phyloP scores from a whole-genome alignment of 2,797 vertebrate species.

The Chlorospingus flavigularis region DNA sequence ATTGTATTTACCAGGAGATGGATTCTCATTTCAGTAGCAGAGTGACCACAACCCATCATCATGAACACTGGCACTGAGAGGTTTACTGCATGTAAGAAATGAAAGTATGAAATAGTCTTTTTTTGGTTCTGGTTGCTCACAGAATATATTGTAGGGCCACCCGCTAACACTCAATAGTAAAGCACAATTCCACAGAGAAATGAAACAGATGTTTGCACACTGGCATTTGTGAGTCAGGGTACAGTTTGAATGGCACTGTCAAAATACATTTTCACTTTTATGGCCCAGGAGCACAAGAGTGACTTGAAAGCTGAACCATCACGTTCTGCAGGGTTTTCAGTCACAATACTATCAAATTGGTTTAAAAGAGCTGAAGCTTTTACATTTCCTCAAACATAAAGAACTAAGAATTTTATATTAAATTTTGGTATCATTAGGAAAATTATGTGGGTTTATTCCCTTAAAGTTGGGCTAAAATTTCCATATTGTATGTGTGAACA shows the following conservation, averaged over 20 bases:
- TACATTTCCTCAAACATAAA: not conserved
- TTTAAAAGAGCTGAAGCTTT: not conserved
- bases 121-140: not conserved
- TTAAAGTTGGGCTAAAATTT: not conserved
- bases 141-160: not conserved
- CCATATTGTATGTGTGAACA: not conserved
- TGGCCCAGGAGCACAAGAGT: not conserved
- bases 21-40: not conserved
- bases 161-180: not conserved
- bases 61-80: not conserved
- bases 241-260: not conserved
- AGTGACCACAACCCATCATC: not conserved
- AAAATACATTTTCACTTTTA: not conserved
- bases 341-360: not conserved
- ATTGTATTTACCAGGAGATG: not conserved
- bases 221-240: not conserved
- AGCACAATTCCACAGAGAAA: not conserved
- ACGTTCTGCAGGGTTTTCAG: not conserved
- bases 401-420: not conserved
- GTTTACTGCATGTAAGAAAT: not conserved
- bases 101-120: not conserved
- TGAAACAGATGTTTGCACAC: not conserved
- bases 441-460: not conserved
- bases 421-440: not conserved
- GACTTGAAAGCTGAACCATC: not conserved